Conservation (phyloP, 2,888 invertebrate genomes). For the Drosophila kanekoi region DNA sequence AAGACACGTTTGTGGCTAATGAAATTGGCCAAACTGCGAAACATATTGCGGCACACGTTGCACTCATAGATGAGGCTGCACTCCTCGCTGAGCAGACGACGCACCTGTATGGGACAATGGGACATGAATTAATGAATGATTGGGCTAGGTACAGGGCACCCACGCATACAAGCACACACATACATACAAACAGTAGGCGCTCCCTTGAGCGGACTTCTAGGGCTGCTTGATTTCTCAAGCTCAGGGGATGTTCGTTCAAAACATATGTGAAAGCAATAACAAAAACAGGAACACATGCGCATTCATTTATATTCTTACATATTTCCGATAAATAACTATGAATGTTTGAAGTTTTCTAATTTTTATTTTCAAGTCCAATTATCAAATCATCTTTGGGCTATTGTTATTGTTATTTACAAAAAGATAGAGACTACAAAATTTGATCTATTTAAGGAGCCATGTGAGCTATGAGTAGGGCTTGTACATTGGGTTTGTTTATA, state of each 20-base stretch:
- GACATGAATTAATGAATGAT: not conserved
- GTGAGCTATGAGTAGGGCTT: not conserved
- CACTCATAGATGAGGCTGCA: slow-evolving; percentile 96
- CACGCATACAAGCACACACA: slow-evolving; percentile 7
- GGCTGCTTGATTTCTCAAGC: not conserved
- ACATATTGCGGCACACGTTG: slow-evolving; percentile 93
- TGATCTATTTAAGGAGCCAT: not conserved
- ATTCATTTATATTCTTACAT: too few species aligned
- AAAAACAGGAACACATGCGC: too few species aligned
- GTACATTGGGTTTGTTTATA: slow-evolving; percentile 2
- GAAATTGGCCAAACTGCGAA: slow-evolving; percentile 94
- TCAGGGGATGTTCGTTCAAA: not conserved
- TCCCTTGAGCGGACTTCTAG: too few species aligned
- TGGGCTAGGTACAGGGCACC: slow-evolving; percentile 3
- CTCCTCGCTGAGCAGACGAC: slow-evolving; percentile 91
- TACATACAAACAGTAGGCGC: slow-evolving; percentile 17
- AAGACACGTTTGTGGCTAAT: slow-evolving; percentile 95
- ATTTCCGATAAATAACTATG: too few species aligned
- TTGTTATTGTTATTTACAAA: too few species aligned
- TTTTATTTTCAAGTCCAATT: too few species aligned
- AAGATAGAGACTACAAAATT: not conserved
- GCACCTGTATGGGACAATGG: slow-evolving; percentile 86
- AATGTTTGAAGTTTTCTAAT: too few species aligned
- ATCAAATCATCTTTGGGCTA: too few species aligned
- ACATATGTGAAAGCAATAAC: too few species aligned